Evolutionary conservation across 2,888 invertebrate species (phyloP).

Genomic region (Furcula furcula): DNA sequence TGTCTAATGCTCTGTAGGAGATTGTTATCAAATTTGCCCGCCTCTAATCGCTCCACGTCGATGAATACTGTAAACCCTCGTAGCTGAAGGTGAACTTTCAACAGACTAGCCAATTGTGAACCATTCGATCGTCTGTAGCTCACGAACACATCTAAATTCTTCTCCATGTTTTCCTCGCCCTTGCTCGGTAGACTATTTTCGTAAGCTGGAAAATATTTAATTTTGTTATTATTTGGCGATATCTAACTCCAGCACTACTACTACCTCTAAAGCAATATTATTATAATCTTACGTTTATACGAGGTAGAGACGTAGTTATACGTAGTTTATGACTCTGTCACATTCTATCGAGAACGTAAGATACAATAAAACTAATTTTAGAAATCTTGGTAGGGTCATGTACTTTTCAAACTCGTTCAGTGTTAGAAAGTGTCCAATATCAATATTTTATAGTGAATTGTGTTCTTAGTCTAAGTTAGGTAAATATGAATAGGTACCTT

Average conservation of each 20-base stretch:
- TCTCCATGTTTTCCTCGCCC: slow-evolving; percentile 90
- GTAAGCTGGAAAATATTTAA: slow-evolving; percentile 82
- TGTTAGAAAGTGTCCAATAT: no score
- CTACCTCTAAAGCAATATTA: no score
- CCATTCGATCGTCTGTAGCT: slow-evolving; percentile 98
- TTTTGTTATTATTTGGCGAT: no score
- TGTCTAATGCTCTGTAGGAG: slow-evolving; percentile 97
- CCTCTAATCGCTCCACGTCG: slow-evolving; percentile 98
- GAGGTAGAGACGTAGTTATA: no score
- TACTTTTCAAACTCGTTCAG: no score
- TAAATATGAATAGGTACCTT: slow-evolving; percentile 7
- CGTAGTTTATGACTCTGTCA: no score
- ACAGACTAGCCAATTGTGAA: slow-evolving; percentile 95
- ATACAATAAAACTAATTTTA: no score
- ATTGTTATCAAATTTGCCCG: slow-evolving; percentile 99
- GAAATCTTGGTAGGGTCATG: no score
- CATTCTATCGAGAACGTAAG: no score
- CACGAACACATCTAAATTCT: slow-evolving; percentile 98
- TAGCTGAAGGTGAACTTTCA: slow-evolving; percentile 98
- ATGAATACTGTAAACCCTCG: slow-evolving; percentile 98
- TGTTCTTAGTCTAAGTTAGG: not conserved
- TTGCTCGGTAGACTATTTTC: slow-evolving; percentile 85
- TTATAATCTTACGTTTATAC: no score
- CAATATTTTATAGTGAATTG: no score
- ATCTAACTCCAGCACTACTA: no score